Conservation (phyloP, 2,113 vertebrate genomes). For the Gopherus evgoodei region DNA sequence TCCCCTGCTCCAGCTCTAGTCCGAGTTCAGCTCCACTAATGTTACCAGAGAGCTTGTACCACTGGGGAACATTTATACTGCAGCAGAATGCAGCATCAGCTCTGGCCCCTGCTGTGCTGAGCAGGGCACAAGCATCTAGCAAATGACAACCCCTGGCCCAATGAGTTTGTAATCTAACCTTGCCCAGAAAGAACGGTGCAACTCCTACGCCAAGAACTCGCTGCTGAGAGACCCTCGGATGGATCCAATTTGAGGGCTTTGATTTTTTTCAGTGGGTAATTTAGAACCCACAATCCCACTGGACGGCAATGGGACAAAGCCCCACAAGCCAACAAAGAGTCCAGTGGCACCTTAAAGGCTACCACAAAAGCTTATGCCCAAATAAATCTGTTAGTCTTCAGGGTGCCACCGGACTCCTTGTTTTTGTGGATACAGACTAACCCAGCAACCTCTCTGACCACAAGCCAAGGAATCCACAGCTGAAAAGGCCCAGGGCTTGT, state of each 20-base stretch:
- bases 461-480: background rate
- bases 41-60: background rate
- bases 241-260: background rate
- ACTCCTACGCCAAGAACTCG: background rate
- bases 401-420: too few relatives aligned
- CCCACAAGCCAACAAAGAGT: background rate
- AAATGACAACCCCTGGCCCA: background rate
- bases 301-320: too few relatives aligned
- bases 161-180: background rate
- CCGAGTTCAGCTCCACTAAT: background rate
- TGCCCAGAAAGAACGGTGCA: background rate
- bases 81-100: background rate
- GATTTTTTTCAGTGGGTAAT: background rate
- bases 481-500: background rate
- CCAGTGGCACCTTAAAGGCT: too few relatives aligned
- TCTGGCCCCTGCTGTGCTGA: background rate
- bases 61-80: background rate
- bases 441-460: too few relatives aligned
- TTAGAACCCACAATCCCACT: background rate
- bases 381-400: too few relatives aligned
- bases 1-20: too few relatives aligned
- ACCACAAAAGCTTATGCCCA: too few relatives aligned
- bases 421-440: too few relatives aligned
- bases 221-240: background rate
- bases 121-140: background rate